Conservation (phyloP, 2,113 vertebrate genomes). For the Carollia perspicillata region DNA sequence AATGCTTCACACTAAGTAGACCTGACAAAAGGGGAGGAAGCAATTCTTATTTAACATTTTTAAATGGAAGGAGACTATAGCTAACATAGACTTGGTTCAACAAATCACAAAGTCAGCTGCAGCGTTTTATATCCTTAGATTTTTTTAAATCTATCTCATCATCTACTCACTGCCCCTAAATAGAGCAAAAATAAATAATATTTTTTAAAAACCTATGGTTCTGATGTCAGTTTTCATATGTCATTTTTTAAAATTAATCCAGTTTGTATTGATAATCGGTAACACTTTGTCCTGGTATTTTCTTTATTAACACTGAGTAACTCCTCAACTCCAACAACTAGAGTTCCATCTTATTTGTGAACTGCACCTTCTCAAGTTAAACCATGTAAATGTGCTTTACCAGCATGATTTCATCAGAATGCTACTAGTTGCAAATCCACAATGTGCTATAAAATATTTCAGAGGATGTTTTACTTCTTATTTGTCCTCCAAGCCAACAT, state of each 20-base stretch:
- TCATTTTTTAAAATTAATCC: background rate
- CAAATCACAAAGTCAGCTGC: conserved; percentile 35
- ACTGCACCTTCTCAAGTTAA: background rate
- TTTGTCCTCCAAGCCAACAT: conserved; percentile 55
- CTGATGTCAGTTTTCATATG: conserved; percentile 39
- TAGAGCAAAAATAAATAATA: conserved; percentile 67
- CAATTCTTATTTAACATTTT: conserved; percentile 5
- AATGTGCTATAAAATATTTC: conserved; percentile 27
- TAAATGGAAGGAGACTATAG: background rate
- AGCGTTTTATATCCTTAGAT: conserved; percentile 37
- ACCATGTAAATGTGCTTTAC: background rate
- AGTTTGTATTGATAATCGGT: background rate
- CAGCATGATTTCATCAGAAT: background rate
- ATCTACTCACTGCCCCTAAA: conserved; percentile 36
- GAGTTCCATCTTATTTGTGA: background rate
- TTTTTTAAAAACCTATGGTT: conserved; percentile 57
- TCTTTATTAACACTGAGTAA: background rate
- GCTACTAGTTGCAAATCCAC: background rate
- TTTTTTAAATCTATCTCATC: conserved; percentile 49
- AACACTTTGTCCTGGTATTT: background rate
- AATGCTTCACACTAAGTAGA: conserved; percentile 23
- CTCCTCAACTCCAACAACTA: background rate
- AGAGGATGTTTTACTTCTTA: conserved; percentile 39
- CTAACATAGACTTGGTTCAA: conserved; percentile 49
- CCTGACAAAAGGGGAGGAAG: background rate